Conservation (phyloP, 35 echinoderm and acorn worm species). For the Hemicentrotus pulcherrimus region DNA sequence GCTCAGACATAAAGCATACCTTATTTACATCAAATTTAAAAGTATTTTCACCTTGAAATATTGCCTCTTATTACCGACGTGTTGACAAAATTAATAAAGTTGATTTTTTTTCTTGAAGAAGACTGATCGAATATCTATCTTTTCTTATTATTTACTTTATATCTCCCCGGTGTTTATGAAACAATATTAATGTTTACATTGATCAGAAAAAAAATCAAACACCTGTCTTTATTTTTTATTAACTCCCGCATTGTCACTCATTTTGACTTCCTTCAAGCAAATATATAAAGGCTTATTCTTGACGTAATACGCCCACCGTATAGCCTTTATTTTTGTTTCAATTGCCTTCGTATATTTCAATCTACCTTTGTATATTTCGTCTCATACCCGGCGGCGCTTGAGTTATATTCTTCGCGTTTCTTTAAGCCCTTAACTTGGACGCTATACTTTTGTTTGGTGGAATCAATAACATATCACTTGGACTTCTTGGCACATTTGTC, state of each 20-base stretch:
- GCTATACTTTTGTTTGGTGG: background rate
- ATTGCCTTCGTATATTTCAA: background rate
- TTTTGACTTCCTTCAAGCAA: background rate
- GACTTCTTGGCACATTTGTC: background rate
- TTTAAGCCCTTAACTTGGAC: background rate
- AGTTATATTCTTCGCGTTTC: background rate
- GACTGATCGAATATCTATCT: background rate
- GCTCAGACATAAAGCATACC: too few species aligned
- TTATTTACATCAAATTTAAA: too few species aligned
- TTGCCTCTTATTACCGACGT: background rate
- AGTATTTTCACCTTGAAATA: background rate
- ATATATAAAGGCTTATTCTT: background rate
- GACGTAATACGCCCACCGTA: background rate
- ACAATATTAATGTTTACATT: background rate
- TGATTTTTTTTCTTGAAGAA: background rate
- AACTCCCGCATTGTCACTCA: background rate
- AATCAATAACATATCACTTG: constrained; percentile 13
- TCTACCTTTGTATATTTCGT: background rate
- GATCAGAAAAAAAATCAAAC: background rate
- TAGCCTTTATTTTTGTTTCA: background rate
- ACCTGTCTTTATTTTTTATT: background rate
- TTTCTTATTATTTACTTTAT: background rate
- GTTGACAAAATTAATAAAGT: background rate
- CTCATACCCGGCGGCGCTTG: background rate
- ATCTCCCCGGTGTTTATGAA: background rate